Evolutionary conservation across 2,888 invertebrate genomes (phyloP), one percentile per base, ranked within the genome.

Genomic region (Agriopis aurantiaria): DNA sequence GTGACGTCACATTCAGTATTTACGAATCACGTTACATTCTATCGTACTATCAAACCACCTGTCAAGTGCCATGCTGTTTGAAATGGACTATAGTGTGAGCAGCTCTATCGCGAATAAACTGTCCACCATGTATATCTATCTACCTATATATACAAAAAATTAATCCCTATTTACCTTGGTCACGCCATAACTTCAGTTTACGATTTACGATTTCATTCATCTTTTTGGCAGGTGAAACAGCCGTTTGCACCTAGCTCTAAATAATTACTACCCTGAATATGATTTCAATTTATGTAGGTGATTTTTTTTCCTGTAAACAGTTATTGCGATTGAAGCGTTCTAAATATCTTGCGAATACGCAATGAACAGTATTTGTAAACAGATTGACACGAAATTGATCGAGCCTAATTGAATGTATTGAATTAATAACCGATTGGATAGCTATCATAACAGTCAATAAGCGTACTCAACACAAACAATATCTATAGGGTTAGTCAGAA

Each of bases 361-460:
- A 48, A 65, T 65, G 49, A 67, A 60, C 46, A 23, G 8, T 60
- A 66, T 64, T 57, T 60, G 65, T 64, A 71, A 70, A 63, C 68
- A 68, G 60, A 73, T 73, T 73, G 57, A 66, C 61, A 55, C 58
- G 33, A 64, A 66, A 65, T 71, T 65, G 65, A 69, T 57, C 73
- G 12, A 61, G 53, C 45, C 43, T 68, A 69, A 74, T 73, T 71
- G 59, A 59, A 69, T 57, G 43, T 67, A 69, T 67, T 61, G 57
- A 61, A 69, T 69, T 65, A 65, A 65, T 65, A 69, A 62, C 57
- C 65, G 46, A 69, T 65, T 61, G 64, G 60, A 43, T 64, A 64
- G 60, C 65, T 62, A 62, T 62, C 61, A 69, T 59, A 68, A 64
- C 60, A 69, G 56, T 61, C 62, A 62, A 69, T 65, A 61, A 55